Evolutionary conservation across 2,797 vertebrate genomes (phyloP).

Genomic region (Gorsachius magnificus): DNA sequence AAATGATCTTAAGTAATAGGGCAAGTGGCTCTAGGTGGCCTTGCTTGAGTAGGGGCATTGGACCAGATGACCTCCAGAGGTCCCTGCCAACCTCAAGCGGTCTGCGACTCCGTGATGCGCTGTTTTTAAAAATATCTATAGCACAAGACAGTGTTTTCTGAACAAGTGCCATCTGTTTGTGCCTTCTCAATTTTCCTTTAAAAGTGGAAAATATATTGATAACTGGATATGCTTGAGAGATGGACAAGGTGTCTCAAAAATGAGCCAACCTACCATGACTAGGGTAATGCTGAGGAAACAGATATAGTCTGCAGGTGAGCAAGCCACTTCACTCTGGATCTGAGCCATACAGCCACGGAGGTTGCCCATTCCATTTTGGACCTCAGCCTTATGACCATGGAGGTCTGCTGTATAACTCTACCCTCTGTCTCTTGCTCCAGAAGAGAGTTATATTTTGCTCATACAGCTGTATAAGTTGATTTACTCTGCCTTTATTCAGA

Average conservation of each 20-base stretch:
- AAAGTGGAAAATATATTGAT: background rate
- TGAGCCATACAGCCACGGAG: background rate
- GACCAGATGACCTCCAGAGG: background rate
- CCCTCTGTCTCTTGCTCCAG: background rate
- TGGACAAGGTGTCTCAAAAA: background rate
- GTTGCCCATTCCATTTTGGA: background rate
- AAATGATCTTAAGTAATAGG: background rate
- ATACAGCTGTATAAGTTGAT: constrained; percentile 43
- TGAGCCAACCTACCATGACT: background rate
- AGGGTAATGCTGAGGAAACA: background rate
- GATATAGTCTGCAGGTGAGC: background rate
- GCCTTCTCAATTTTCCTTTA: background rate
- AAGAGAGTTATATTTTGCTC: constrained; percentile 42
- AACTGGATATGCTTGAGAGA: background rate
- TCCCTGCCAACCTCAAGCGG: background rate
- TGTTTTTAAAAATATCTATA: background rate
- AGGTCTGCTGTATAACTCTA: background rate
- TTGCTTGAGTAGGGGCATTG: background rate
- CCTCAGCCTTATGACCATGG: background rate
- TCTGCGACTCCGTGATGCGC: background rate
- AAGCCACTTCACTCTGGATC: background rate
- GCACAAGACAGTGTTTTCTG: background rate
- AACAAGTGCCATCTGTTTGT: background rate
- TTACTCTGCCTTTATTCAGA: constrained; percentile 51
- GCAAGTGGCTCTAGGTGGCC: background rate